Base-by-base conservation (phyloP, 2,113 vertebrate genomes). In the Casuarius casuarius region DNA sequence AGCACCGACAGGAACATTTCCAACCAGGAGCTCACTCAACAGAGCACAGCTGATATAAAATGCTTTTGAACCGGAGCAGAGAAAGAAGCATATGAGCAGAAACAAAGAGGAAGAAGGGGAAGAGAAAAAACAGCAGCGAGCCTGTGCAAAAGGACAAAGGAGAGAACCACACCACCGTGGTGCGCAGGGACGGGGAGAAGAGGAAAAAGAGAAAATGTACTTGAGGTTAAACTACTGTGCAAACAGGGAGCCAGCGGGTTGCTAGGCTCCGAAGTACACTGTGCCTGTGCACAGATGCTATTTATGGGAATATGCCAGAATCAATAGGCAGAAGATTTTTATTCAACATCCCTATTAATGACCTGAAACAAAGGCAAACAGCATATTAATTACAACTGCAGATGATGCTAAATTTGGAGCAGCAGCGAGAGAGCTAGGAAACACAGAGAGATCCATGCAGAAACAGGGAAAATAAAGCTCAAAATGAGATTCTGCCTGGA, bases 281-380 rank as follows among this genome's bases (percentile, higher is more conserved):
- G 48, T 79, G 95, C 90, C 75, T 77, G 31, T 72, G 88, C 83
- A 92, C 92, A 89, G 92, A 75, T 70, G 90, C 94, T 94, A 91
- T 95, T 96, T 93, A 84, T 94, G 90, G 89, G 66, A 91, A 91
- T 52, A 49, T 5, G 77, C 86, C 96, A 96, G 83, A 95, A 94
- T 89, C 92, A 94, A 95, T 52, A 96, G 61, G 79, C 88, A 94
- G 85, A 90, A 74, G 79, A 90, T 65, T 93, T 93, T 95, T 90
- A 92, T 88, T 91, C 90, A 94, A 90, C 88, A 82, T 84, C 65
- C 77, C 84, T 84, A 84, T 81, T 95, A 97, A 94, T 92, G 86
- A 94, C 51, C 95, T 82, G 90, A 92, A 97, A 97, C 91, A 96
- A 96, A 93, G 91, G 86, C 89, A 96, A 94, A 79, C 80, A 87